These are phyloP conservation scores for Thyatira batis DNA, from an alignment of 2,888 invertebrate genomes.

Conservation along the genomic window DNA sequence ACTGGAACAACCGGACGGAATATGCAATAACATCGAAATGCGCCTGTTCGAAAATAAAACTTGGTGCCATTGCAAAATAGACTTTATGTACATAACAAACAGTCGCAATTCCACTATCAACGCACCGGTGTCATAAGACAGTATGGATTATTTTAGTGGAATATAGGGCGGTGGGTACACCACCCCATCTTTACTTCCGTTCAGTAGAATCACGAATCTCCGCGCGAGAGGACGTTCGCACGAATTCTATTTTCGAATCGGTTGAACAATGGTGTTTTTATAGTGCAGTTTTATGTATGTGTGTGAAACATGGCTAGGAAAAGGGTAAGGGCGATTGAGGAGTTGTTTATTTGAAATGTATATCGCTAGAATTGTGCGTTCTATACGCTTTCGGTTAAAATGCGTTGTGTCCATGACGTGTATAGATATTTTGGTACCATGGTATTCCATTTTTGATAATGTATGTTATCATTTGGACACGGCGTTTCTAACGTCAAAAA, in stretches of 20 bases:
- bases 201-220: constrained; percentile 52
- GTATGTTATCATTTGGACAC: background rate
- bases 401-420: background rate
- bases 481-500: too few relatives aligned
- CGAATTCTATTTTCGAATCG: constrained; percentile 15
- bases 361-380: constrained; percentile 17
- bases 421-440: background rate
- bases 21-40: constrained; percentile 45
- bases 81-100: constrained; percentile 20
- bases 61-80: constrained; percentile 16
- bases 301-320: constrained; percentile 68
- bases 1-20: constrained; percentile 31
- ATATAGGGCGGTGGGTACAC: constrained; percentile 60
- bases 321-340: constrained; percentile 59
- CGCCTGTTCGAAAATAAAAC: constrained; percentile 20
- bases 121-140: constrained; percentile 38
- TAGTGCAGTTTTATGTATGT: constrained; percentile 36
- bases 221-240: constrained; percentile 31
- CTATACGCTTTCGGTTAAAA: background rate
- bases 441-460: background rate
- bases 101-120: constrained; percentile 25
- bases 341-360: background rate
- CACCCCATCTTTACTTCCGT: constrained; percentile 49
- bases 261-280: constrained; percentile 35
- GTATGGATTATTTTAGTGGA: constrained; percentile 33